These are phyloP conservation scores for Lepidostoma basale DNA, from an alignment of 1,140 invertebrate species.

Conservation along the genomic window DNA sequence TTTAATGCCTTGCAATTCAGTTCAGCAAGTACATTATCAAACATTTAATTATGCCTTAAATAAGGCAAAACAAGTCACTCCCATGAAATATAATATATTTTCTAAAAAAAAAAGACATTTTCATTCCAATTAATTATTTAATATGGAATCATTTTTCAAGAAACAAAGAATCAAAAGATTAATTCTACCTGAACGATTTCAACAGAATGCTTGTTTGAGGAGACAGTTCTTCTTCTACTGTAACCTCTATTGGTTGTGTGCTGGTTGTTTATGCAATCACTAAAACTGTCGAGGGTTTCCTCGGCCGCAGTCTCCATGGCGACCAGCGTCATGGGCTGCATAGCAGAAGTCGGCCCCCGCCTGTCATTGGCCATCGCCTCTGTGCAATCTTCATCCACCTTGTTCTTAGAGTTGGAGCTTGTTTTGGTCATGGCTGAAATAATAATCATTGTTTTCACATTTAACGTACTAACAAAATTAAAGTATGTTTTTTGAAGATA, in stretches of 20 bases:
- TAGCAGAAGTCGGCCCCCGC: neutral
- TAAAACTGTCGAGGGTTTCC: constrained; percentile 47
- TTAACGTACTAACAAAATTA: no score
- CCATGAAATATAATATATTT: no score
- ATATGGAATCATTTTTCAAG: no score
- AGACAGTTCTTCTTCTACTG: constrained; percentile 51
- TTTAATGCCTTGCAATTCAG: no score
- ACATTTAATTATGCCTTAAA: no score
- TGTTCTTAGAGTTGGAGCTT: constrained; percentile 53
- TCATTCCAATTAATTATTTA: no score
- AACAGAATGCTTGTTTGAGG: constrained; percentile 48
- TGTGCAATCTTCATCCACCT: constrained; percentile 38
- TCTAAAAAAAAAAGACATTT: no score
- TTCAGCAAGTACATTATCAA: no score
- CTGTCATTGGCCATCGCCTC: constrained; percentile 20
- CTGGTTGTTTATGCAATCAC: constrained; percentile 59
- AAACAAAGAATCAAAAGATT: no score
- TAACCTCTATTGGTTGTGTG: constrained; percentile 49
- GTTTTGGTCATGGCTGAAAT: constrained; percentile 55
- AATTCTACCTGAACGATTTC: constrained; percentile 34
- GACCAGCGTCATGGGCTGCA: constrained; percentile 53
- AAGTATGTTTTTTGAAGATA: no score
- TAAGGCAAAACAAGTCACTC: no score
- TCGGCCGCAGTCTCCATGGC: constrained; percentile 49
- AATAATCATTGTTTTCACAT: no score